Evolutionary conservation across 2,888 invertebrate genomes (phyloP), one percentile per base, ranked within the genome.

Genomic region (Heliconius ismenius): DNA sequence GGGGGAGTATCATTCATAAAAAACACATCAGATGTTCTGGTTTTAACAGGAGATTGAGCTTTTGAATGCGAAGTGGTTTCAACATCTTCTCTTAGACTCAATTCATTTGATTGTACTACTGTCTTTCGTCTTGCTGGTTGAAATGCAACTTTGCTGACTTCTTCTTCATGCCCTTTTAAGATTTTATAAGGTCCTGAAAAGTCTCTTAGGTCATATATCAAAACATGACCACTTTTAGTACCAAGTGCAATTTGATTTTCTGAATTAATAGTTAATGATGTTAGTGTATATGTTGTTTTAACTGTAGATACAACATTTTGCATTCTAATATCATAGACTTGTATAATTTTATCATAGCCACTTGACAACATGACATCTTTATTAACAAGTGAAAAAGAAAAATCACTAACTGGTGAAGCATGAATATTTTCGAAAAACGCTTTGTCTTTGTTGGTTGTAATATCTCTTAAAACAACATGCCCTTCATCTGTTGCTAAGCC

Each of bases 121-220:
- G 26, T 77, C 81, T 90, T 94, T 79, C 87, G 90, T 78, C 87
- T 86, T 10, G 83, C 69, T 9, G 92, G 92, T 83, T 95, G 95
- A 82, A 95, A 95, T 24, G 91, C 84, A 28, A 95, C 89, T 81
- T 88, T 92, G 15, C 87, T 89, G 0, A 95, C 90, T 79, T 94
- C 90, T 80, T 92, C 91, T 32, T 92, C 92, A 80, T 95, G 95
- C 1, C 94, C 95, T 81, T 91, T 89, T 49, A 95, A 87, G 21
- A 93, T 84, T 83, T 92, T 90, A 21, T 92, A 85, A 0, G 95
- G 94, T 77, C 86, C 88, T 49, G 90, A 89, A 65, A 95, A 86
- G 82, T 95, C 94, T 82, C 95, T 90, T 21, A 95, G 89, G 85
- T 96, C 95, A 86, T 95, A 95, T 7, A 95, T 83, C 64, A 94